Base-by-base conservation (phyloP, 2,113 vertebrate genomes). In the Ophthalmolycus amberensis region DNA sequence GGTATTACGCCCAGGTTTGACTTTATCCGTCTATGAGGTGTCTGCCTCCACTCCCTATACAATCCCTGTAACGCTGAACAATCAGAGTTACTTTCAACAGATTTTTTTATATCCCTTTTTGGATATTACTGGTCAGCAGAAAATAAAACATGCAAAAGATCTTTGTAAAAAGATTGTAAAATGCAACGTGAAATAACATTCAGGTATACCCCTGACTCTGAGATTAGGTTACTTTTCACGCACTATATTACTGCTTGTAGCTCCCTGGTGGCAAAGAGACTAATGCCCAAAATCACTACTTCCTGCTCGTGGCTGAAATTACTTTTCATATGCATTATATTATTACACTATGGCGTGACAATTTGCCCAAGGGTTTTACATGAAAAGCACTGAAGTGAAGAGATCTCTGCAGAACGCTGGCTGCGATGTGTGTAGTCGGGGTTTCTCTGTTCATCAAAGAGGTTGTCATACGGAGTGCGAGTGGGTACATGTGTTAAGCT, bases 241-340 rank as follows among this genome's bases (percentile, higher is more conserved):
- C 25, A 18, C 69, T 42, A 15, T 42, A 27, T 37, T 32, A 64
- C 27, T 75, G 42, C 74, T 70, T 12, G 25, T 38, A 27, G 52
- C 52, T 81, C 72, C 70, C 81, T 40, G 54, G 22, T 82, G 87
- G 84, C 69, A 80, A 72, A 76, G 27, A 54, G 59, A 70, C 62
- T 65, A 83, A 71, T 71, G 20, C 34, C 20, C 37, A 64, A 64
- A 50, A 75, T 82, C 46, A 84, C 80, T 81, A 62, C 42, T 54
- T 59, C 25, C 15, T 18, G 70, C 65, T 82, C 29, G 22, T 59
- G 48, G 54, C 48, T 71, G 38, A 78, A 80, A 84, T 74, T 29
- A 74, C 37, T 50, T 77, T 71, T 62, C 59, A 80, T 75, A 42
- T 77, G 38, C 67, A 42, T 82, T 68, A 48, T 42, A 67, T 78